Evolutionary conservation across 2,797 vertebrate genomes (phyloP).

Genomic region (Helarctos malayanus): DNA sequence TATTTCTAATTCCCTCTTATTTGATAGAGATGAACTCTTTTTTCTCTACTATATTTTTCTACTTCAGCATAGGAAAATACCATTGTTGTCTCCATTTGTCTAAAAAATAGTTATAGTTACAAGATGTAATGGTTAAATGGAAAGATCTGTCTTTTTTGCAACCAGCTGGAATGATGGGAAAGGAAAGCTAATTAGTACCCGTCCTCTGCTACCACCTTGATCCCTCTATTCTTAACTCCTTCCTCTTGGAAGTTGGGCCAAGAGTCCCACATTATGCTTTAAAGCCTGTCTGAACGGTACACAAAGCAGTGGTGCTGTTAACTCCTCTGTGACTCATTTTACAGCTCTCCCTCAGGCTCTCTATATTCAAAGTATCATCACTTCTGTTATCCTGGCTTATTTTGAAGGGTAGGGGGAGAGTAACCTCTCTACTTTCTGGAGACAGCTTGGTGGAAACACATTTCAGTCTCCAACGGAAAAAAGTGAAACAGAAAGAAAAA

Average conservation of each 20-base stretch:
- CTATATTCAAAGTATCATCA: neutral
- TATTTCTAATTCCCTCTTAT: neutral
- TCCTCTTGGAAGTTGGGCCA: neutral
- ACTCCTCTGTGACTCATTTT: slow-evolving; percentile 7
- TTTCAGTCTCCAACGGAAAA: neutral
- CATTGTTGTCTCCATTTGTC: neutral
- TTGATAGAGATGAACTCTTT: neutral
- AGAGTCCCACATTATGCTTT: neutral
- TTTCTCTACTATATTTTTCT: neutral
- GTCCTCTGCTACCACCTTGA: neutral
- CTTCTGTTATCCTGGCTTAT: neutral
- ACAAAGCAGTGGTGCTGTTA: neutral
- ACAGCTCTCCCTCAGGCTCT: neutral
- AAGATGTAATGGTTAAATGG: neutral
- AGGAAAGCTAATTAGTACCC: neutral
- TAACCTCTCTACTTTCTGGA: neutral
- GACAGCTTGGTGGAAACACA: neutral
- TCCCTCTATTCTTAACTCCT: neutral
- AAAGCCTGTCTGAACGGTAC: neutral
- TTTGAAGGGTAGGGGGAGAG: neutral
- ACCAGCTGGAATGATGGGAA: neutral
- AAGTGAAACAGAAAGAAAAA: neutral
- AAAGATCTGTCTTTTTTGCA: neutral
- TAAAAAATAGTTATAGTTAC: neutral
- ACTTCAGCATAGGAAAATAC: neutral